These are phyloP conservation scores for Drosophila teissieri DNA, from an alignment of 1,140 invertebrate genomes.

Conservation along the genomic window DNA sequence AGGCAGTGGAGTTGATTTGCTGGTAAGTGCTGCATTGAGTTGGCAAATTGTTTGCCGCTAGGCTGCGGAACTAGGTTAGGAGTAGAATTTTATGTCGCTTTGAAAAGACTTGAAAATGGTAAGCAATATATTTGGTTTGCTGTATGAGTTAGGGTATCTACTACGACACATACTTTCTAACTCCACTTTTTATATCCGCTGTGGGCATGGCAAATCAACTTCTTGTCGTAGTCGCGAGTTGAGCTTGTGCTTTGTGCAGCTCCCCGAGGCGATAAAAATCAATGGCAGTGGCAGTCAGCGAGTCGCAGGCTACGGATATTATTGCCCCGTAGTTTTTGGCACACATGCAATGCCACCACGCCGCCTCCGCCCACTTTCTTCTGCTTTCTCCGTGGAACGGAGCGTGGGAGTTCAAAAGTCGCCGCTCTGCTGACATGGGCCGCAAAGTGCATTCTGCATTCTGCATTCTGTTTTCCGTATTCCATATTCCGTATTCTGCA, in stretches of 20 bases:
- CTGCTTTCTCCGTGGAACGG: background rate
- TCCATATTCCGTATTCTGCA: conserved; percentile 20
- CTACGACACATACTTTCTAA: background rate
- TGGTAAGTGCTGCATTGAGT: background rate
- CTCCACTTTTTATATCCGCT: conserved; percentile 2
- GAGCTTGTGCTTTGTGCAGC: conserved; percentile 27
- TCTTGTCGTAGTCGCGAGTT: conserved; percentile 35
- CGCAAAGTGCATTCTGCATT: conserved; percentile 33
- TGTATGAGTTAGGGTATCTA: conserved; percentile 15
- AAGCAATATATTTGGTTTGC: no score
- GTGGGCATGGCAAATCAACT: conserved; percentile 44
- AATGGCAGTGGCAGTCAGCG: conserved; percentile 62
- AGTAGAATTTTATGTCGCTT: no score
- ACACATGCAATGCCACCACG: conserved; percentile 61
- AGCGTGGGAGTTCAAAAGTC: conserved; percentile 68
- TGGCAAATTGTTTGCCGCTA: conserved; percentile 8
- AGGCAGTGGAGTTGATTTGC: conserved; percentile 23
- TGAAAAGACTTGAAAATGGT: no score
- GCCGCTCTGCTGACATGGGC: conserved; percentile 42
- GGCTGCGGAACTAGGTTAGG: background rate
- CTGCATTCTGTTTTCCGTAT: conserved; percentile 8
- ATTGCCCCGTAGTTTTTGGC: conserved; percentile 52
- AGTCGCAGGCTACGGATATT: conserved; percentile 44
- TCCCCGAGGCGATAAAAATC: conserved; percentile 60
- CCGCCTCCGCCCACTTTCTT: background rate